Evolutionary conservation across 2,888 invertebrate species (phyloP).

Genomic region (Cyclophora albipunctata): DNA sequence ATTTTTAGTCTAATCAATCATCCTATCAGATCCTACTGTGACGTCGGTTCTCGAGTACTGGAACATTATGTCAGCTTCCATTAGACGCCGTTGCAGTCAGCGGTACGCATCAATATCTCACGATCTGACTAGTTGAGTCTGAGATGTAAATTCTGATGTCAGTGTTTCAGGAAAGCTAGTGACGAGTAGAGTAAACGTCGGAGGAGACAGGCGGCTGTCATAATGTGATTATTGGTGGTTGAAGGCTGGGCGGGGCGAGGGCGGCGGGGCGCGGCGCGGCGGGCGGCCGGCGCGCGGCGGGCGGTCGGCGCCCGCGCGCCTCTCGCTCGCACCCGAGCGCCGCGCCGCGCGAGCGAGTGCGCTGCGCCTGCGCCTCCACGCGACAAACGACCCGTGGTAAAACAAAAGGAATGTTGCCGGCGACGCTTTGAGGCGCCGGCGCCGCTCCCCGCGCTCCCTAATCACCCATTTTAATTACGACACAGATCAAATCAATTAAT

Average conservation of each 20-base stretch:
- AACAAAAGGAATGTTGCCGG: conserved; percentile 75
- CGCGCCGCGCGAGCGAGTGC: conserved; percentile 24
- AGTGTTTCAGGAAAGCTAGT: conserved; percentile 43
- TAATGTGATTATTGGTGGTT: conserved; percentile 71
- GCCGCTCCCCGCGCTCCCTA: conserved; percentile 70
- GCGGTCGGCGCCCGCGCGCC: conserved; percentile 69
- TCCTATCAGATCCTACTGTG: conserved; percentile 26
- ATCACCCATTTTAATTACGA: conserved; percentile 76
- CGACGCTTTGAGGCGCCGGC: conserved; percentile 75
- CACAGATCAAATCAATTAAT: conserved; percentile 76
- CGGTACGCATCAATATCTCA: conserved; percentile 17
- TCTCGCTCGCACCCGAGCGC: conserved; percentile 42
- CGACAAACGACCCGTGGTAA: conserved; percentile 75
- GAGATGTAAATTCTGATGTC: conserved; percentile 35
- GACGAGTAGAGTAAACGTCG: conserved; percentile 47
- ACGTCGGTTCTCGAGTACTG: conserved; percentile 28
- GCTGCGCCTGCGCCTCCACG: conserved; percentile 50
- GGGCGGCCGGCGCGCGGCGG: conserved; percentile 67
- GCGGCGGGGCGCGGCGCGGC: conserved; percentile 59
- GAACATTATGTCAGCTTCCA: conserved; percentile 37
- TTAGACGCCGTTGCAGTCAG: conserved; percentile 18
- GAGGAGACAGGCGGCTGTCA: conserved; percentile 63
- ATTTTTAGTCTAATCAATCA: too few relatives aligned
- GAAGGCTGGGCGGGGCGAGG: conserved; percentile 60
- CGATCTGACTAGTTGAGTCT: conserved; percentile 20